A percentile compares a stretch with the other conserved stretches of the same genome.
These are phyloP conservation scores for Clinocottus analis DNA, from an alignment of 2,113 vertebrate species.

Conservation along the genomic window DNA sequence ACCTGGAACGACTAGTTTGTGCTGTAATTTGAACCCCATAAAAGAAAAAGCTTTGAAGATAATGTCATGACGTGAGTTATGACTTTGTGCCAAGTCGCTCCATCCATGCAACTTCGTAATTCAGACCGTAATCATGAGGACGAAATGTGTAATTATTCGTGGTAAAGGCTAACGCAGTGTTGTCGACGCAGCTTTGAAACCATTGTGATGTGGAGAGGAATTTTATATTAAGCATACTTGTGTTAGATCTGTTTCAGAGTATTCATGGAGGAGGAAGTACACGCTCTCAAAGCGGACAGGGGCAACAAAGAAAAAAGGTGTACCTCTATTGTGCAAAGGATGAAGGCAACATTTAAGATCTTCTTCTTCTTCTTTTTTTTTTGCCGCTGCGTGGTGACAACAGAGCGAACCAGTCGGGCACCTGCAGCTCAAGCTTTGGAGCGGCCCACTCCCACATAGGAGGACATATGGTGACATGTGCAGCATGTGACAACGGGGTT, in stretches of 20 bases:
- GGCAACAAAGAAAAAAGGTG: neutral
- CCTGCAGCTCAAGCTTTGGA: neutral
- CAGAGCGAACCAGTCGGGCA: neutral
- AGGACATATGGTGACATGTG: neutral
- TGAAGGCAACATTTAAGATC: neutral
- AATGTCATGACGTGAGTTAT: neutral
- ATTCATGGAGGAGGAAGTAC: neutral
- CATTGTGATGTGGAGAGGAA: no score
- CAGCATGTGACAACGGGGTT: neutral
- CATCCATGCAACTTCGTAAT: neutral
- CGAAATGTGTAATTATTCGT: neutral
- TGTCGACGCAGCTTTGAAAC: neutral
- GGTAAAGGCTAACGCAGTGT: neutral
- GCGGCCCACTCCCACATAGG: neutral
- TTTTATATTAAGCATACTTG: no score
- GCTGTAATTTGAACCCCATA: neutral
- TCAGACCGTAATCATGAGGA: neutral
- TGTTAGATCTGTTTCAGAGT: neutral
- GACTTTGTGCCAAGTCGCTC: no score
- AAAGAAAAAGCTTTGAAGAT: neutral
- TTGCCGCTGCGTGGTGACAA: neutral
- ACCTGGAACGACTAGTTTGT: neutral
- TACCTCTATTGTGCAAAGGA: neutral
- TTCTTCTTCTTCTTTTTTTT: no score
- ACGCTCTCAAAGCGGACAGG: neutral